A percentile compares a stretch with the other conserved stretches of the same genome.
phyloP scores from a whole-genome alignment of 2,113 vertebrate genomes.

The Echinops telfairi region DNA sequence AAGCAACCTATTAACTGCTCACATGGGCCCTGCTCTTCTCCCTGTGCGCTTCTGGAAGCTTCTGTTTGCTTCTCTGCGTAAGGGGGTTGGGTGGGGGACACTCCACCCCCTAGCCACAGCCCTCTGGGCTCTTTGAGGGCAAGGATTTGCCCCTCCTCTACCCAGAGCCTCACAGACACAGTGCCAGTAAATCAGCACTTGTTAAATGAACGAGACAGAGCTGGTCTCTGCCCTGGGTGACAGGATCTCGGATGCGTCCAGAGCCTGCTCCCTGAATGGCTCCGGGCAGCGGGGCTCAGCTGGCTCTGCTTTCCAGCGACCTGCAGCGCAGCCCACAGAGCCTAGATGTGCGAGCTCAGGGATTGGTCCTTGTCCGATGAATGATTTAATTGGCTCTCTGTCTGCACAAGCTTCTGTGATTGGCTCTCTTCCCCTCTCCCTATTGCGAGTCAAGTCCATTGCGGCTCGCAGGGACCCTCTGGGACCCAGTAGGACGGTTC shows the following conservation, averaged over 20 bases:
- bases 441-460: not conserved
- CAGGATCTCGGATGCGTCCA: not conserved
- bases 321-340: not conserved
- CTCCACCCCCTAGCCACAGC: not conserved
- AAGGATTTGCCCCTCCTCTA: not conserved
- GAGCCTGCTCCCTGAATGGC: not conserved
- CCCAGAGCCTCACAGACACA: not conserved
- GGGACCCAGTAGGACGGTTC: not conserved
- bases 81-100: too few relatives aligned
- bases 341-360: conserved; percentile 16
- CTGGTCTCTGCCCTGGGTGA: not conserved
- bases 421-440: conserved; percentile 44
- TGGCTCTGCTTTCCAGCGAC: not conserved
- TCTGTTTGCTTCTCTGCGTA: not conserved
- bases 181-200: not conserved
- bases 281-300: not conserved
- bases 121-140: not conserved
- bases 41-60: too few relatives aligned
- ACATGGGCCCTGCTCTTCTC: not conserved
- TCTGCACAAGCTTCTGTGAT: conserved; percentile 25
- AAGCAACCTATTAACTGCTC: not conserved
- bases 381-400: conserved; percentile 47
- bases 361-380: conserved; percentile 46
- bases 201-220: not conserved
- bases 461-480: not conserved